Percentiles rank a stretch among this genome's conserved stretches.
These are phyloP conservation scores for Ochotona princeps DNA, from an alignment of 2,113 vertebrate species.

Conservation along the genomic window DNA sequence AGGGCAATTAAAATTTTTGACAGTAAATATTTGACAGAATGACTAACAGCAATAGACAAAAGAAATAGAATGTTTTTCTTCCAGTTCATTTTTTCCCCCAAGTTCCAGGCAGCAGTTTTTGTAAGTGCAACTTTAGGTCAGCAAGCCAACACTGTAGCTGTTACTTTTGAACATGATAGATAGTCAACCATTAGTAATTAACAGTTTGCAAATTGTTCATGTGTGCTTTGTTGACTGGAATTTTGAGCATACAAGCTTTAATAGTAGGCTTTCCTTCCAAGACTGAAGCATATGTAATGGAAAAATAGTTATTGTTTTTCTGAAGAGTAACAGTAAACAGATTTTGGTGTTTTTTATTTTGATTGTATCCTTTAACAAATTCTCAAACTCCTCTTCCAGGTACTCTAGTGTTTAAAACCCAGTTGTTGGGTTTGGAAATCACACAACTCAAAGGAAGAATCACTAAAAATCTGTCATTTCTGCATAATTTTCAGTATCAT, in stretches of 20 bases:
- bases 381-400: background rate
- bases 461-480: background rate
- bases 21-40: background rate
- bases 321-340: background rate
- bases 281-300: background rate
- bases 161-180: background rate
- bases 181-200: background rate
- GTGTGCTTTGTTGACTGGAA: background rate
- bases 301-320: constrained; percentile 13
- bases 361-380: background rate
- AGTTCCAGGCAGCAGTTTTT: background rate
- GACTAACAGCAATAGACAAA: background rate
- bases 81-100: background rate
- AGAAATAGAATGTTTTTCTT: background rate
- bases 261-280: background rate
- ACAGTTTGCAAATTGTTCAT: background rate
- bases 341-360: background rate
- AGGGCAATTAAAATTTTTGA: background rate
- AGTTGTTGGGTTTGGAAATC: background rate
- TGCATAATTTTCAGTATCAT: background rate
- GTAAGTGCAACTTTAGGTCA: background rate
- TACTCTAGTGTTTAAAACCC: background rate
- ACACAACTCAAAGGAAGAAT: background rate
- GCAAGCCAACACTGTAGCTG: background rate
- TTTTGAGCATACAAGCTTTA: background rate